A percentile compares a stretch with the other conserved stretches of the same genome.
Conservation (phyloP, 1,140 invertebrate genomes). For the Sycophaga agraensis region DNA sequence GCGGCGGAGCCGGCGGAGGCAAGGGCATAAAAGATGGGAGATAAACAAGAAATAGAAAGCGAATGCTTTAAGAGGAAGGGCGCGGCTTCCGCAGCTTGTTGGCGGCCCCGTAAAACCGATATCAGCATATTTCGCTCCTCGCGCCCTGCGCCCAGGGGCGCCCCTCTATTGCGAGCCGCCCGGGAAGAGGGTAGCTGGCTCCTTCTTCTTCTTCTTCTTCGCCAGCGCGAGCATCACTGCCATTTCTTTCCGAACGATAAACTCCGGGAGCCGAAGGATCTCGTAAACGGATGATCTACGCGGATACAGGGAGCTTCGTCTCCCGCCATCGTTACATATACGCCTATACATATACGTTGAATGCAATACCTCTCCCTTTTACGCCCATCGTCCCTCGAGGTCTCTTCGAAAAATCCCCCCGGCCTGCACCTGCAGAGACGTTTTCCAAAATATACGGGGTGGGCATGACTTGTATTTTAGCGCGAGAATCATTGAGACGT, state of each 20-base stretch:
- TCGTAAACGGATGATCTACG: constrained; percentile 30
- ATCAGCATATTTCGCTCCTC: constrained; percentile 28
- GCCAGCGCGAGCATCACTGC: not conserved
- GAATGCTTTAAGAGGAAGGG: not conserved
- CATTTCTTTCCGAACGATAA: constrained; percentile 28
- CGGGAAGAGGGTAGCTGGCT: too few species aligned
- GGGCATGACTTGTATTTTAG: too few species aligned
- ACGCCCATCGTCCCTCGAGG: not conserved
- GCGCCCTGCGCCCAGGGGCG: not conserved
- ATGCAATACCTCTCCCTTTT: constrained; percentile 15
- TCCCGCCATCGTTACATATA: not conserved
- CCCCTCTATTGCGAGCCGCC: too few species aligned
- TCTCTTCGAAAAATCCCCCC: not conserved
- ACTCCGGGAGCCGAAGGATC: constrained; percentile 19
- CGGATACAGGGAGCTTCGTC: not conserved
- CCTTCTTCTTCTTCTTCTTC: not conserved
- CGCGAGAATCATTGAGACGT: too few species aligned
- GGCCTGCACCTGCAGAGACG: too few species aligned
- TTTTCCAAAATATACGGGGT: too few species aligned
- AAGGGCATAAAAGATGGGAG: not conserved
- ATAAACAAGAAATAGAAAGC: constrained; percentile 28
- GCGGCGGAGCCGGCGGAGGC: not conserved
- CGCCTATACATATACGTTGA: not conserved
- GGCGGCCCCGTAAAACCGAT: constrained; percentile 18
- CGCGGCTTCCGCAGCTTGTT: constrained; percentile 18